Evolutionary conservation across 2,888 invertebrate genomes (phyloP).

Genomic region (Mythimna impura): DNA sequence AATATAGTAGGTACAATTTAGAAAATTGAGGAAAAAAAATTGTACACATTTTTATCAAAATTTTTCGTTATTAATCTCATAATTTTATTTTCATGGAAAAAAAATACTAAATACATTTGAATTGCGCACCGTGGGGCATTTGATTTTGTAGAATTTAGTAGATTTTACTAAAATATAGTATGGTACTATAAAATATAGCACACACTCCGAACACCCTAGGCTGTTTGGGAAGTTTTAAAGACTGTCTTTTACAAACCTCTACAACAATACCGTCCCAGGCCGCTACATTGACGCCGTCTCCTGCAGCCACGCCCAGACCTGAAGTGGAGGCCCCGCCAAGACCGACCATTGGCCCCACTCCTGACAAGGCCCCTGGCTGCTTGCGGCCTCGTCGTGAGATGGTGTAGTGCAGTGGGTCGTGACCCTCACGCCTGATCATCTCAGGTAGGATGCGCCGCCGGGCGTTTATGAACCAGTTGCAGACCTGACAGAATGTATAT

Average conservation of each 20-base stretch:
- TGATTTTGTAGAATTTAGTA: no score
- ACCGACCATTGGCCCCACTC: constrained; percentile 76
- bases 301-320: constrained; percentile 69
- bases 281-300: constrained; percentile 74
- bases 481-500: constrained; percentile 87
- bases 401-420: constrained; percentile 97
- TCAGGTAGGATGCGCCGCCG: constrained; percentile 97
- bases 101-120: no score
- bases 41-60: no score
- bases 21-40: no score
- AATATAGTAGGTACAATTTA: no score
- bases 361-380: constrained; percentile 83
- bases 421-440: constrained; percentile 97
- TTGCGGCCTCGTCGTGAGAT: constrained; percentile 97
- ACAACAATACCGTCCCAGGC: constrained; percentile 85
- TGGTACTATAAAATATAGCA: no score
- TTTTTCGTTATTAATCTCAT: no score
- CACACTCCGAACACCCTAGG: neutral
- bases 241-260: constrained; percentile 71
- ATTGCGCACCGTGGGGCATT: no score
- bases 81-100: no score
- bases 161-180: no score
- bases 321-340: constrained; percentile 74
- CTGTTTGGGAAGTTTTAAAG: neutral
- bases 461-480: constrained; percentile 99